Evolutionary conservation across 2,113 vertebrate genomes (phyloP), one percentile per base, ranked within the genome.

Genomic region (Aramus guarauna): DNA sequence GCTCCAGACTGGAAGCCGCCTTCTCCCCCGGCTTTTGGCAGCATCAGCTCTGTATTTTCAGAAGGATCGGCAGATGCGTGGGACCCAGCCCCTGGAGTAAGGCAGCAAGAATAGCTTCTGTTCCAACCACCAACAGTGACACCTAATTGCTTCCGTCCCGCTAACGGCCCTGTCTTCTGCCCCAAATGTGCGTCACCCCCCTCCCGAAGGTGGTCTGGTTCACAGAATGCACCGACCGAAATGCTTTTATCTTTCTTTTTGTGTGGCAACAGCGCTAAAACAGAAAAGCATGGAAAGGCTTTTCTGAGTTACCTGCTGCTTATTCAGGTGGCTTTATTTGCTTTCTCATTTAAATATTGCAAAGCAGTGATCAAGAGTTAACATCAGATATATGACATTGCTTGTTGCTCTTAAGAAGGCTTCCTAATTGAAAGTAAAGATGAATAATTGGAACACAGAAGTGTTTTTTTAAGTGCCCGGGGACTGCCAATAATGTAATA

Each of bases 321-420:
- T 96, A 30, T 34, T 62, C 27, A 83, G 75, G 90, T 96, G 96
- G 60, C 71, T 96, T 53, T 78, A 53, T 95, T 95, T 92, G 68
- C 84, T 74, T 96, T 95, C 71, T 93, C 6, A 0, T 96, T 95
- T 95, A 95, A 97, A 88, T 78, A 73, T 24, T 60, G 50, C 60
- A 80, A 72, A 96, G 91, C 73, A 91, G 60, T 89, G 85, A 88
- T 90, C 21, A 76, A 53, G 55, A 88, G 27, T 80, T 91, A 86
- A 80, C 92, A 81, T 93, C 47, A 93, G 60, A 71, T 75, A 56
- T 73, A 76, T 20, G 71, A 59, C 64, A 76, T 81, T 89, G 52
- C 64, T 67, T 92, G 34, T 91, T 90, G 64, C 72, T 82, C 78
- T 91, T 60, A 79, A 95, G 88, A 68, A 43, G 17, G 34, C 34